Percentiles rank a stretch among this genome's conserved stretches.
Conservation (phyloP, 2,888 invertebrate genomes). For the Drosophila atroscutellata region DNA sequence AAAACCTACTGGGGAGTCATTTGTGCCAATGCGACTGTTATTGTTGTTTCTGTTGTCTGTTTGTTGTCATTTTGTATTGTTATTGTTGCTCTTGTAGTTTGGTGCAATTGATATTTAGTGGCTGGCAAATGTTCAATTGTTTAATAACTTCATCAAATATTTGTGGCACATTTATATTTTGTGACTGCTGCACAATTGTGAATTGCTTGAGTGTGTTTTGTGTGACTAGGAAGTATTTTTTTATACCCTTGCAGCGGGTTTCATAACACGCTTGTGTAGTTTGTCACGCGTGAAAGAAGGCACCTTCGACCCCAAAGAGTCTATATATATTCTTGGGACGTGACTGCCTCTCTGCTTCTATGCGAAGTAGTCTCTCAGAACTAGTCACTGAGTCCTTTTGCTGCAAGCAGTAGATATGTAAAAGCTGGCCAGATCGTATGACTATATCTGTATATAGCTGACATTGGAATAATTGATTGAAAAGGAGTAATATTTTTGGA, state of each 20-base stretch:
- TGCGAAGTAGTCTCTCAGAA: background rate
- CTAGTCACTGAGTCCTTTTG: background rate
- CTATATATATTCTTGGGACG: background rate
- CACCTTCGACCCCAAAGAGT: background rate
- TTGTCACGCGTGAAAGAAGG: background rate
- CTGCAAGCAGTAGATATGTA: background rate
- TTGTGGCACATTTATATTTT: background rate
- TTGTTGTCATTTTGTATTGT: background rate
- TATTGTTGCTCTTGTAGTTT: slow-evolving; percentile 4
- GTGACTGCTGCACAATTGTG: background rate
- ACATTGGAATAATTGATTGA: background rate
- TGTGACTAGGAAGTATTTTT: background rate
- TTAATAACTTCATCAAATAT: slow-evolving; percentile 44
- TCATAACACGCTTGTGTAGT: background rate
- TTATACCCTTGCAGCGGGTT: background rate
- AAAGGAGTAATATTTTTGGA: background rate
- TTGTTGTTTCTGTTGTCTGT: background rate
- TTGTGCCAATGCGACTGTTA: slow-evolving; percentile 34
- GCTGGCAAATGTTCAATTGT: slow-evolving; percentile 34
- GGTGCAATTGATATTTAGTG: slow-evolving; percentile 42
- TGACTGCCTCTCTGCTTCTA: background rate
- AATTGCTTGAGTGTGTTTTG: background rate
- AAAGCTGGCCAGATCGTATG: background rate
- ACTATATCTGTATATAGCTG: background rate
- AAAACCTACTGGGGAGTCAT: slow-evolving; percentile 67